Evolutionary conservation across 2,888 invertebrate species (phyloP).

Genomic region (Agapetus fuscipes): DNA sequence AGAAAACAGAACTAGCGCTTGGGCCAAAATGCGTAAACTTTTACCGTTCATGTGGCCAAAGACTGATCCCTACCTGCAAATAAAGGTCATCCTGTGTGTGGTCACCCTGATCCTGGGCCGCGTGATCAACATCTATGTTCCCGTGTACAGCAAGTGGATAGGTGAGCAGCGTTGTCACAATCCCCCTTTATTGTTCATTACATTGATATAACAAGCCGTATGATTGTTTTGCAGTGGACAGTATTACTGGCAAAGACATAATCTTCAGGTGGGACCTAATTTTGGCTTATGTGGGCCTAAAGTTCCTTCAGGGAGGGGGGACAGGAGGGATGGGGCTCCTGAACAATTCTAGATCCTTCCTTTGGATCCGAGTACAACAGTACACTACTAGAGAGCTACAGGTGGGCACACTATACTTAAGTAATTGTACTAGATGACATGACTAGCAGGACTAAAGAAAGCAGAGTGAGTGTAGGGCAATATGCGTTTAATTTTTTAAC

Average conservation of each 20-base stretch:
- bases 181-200: neutral
- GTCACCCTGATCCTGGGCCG: constrained; percentile 67
- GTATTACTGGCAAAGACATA: constrained; percentile 50
- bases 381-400: constrained; percentile 90
- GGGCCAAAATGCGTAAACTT: constrained; percentile 67
- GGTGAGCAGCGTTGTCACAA: constrained; percentile 54
- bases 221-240: constrained; percentile 63
- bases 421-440: constrained; percentile 26
- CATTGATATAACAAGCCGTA: neutral
- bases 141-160: constrained; percentile 86
- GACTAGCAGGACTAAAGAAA: constrained; percentile 5
- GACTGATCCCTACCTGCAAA: constrained; percentile 64
- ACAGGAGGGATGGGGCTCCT: constrained; percentile 87
- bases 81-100: constrained; percentile 76
- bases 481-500: too few relatives aligned
- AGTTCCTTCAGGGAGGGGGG: constrained; percentile 93
- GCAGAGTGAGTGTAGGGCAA: too few relatives aligned
- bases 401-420: too few relatives aligned
- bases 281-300: constrained; percentile 73
- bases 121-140: constrained; percentile 82
- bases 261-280: constrained; percentile 85
- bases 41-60: constrained; percentile 93
- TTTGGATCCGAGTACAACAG: constrained; percentile 95
- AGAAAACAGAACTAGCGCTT: constrained; percentile 31
- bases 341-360: constrained; percentile 80